Base-by-base conservation (phyloP, 92 coral and sea anemone genomes). In the Siderastrea radians region DNA sequence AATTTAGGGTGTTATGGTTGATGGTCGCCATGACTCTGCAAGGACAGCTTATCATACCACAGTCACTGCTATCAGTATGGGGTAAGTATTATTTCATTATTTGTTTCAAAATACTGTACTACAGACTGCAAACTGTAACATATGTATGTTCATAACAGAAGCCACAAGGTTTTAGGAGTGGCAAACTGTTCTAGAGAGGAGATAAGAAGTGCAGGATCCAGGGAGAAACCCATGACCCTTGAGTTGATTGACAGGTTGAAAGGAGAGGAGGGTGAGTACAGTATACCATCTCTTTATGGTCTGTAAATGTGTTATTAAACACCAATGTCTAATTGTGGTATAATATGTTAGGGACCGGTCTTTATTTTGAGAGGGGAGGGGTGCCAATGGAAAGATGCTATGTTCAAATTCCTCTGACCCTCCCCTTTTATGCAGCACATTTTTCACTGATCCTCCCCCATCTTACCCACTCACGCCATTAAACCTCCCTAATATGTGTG, bases 191-290 rank as follows among this genome's bases (percentile, higher is more conserved):
- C 61, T 7, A 57, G 13, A 14, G 61, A 57, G 13, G 13, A 57
- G 10, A 57, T 57, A 57, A 17, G 46, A 66, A 68, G 77, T 66
- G 78, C 87, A 67, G 17, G 26, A 54, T 70, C 87, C 45, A 72
- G 87, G 14, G 87, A 82, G 77, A 82, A 71, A 43, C 79, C 79
- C 13, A 82, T 82, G 64, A 69, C 62, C 68, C 77, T 69, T 52
- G 52, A 69, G 15, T 15, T 82, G 7, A 69, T 69, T 15, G 87
- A 82, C 65, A 82, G 14, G 54, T 45, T 69, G 68, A 55, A 8
- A 57, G 68, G 45, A 82, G 79, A 66, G 47, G 72, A 70, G 54
- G 75, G 54, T 70, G n/a, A 70, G 51, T 11, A 70, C 47, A 46
- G 15, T 14, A 45, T 70, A 57, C 7, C 61, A 26, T 26, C 38